A percentile compares a stretch with the other conserved stretches of the same genome.
Conservation (phyloP, 2,797 vertebrate species). For the Manis javanica region DNA sequence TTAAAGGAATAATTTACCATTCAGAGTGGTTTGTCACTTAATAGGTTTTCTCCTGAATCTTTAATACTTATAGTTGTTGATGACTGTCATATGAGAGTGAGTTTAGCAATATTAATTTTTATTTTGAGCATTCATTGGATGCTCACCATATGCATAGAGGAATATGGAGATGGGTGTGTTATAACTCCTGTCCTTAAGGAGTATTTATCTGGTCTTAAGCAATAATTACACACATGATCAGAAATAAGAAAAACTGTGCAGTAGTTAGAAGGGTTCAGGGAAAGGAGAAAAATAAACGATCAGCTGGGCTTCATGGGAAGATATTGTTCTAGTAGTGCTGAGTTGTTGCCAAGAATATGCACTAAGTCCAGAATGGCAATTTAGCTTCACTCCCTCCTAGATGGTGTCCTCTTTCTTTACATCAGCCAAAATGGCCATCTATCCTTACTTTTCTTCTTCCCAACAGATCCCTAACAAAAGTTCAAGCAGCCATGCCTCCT, state of each 20-base stretch:
- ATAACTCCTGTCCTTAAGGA: background rate
- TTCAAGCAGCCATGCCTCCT: too few species aligned
- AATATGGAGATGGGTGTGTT: background rate
- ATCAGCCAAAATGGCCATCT: background rate
- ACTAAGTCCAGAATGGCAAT: background rate
- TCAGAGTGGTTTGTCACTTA: background rate
- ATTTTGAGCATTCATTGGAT: background rate
- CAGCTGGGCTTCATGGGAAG: background rate
- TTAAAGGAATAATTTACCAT: background rate
- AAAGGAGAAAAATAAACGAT: background rate
- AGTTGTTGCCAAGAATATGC: background rate
- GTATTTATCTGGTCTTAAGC: background rate
- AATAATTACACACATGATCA: background rate
- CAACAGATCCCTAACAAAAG: background rate
- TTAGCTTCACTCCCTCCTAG: background rate
- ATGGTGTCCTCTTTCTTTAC: background rate
- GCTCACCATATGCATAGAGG: background rate
- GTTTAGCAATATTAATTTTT: constrained; percentile 6
- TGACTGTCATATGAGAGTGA: background rate
- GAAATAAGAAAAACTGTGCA: background rate
- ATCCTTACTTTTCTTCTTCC: background rate
- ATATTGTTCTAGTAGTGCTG: background rate
- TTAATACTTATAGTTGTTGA: background rate
- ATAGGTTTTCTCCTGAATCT: background rate
- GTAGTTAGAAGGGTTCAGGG: background rate